Conservation (phyloP, 2,797 vertebrate species). For the Phalloptychus januarius region DNA sequence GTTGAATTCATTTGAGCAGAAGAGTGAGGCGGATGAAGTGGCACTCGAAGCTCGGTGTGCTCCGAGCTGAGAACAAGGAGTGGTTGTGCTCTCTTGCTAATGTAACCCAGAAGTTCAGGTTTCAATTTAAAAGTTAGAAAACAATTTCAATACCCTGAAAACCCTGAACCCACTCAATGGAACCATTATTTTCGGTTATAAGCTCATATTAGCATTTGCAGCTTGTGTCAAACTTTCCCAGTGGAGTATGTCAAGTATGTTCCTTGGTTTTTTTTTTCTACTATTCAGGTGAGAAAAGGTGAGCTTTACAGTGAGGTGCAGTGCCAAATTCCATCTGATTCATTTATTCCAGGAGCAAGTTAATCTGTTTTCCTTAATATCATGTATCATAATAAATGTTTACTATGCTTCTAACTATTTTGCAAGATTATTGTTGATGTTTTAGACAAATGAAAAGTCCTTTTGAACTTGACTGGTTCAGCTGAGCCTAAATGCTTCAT, state of each 20-base stretch:
- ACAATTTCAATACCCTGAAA: neutral
- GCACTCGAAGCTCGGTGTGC: constrained; percentile 25
- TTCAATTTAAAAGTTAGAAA: constrained; percentile 10
- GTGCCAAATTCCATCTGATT: neutral
- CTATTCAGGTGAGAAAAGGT: constrained; percentile 1
- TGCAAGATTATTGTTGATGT: no score
- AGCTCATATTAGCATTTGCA: constrained; percentile 1
- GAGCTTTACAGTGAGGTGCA: neutral
- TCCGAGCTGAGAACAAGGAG: constrained; percentile 33
- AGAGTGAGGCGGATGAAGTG: constrained; percentile 35
- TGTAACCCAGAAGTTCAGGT: constrained; percentile 16
- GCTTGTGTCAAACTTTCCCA: constrained; percentile 4
- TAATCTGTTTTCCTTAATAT: neutral
- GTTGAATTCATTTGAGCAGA: constrained; percentile 25
- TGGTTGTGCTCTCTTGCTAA: constrained; percentile 22
- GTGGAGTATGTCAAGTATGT: neutral
- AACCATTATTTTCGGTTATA: constrained; percentile 3
- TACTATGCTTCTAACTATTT: neutral
- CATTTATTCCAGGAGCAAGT: neutral
- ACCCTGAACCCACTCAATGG: neutral
- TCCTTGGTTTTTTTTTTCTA: neutral
- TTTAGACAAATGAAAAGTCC: neutral
- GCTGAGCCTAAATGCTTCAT: neutral
- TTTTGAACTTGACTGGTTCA: neutral
- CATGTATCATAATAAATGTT: neutral